Percentiles rank a stretch among this genome's conserved stretches.
Conservation (phyloP, 2,888 invertebrate genomes). For the Coremacera marginata region DNA sequence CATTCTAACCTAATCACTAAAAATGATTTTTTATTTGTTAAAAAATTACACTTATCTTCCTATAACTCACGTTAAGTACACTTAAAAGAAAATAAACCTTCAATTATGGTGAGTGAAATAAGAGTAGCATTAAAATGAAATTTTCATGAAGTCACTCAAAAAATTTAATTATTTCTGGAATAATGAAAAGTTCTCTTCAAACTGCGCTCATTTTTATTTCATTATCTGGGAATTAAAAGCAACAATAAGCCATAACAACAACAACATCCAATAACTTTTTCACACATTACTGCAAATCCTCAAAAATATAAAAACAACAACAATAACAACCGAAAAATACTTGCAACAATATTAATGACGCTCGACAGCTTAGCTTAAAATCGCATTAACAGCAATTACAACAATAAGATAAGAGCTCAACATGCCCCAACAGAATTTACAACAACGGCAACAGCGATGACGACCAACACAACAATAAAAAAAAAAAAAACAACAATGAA, state of each 20-base stretch:
- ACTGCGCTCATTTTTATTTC: neutral
- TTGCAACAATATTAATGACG: constrained; percentile 22
- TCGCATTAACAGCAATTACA: constrained; percentile 35
- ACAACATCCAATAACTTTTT: neutral
- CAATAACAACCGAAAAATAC: constrained; percentile 4
- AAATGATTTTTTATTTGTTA: too few relatives aligned
- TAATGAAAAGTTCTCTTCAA: too few relatives aligned
- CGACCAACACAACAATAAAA: neutral
- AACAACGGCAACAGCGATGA: constrained; percentile 7
- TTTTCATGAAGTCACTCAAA: too few relatives aligned
- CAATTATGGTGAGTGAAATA: too few relatives aligned
- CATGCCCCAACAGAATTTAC: constrained; percentile 1
- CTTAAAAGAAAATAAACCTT: too few relatives aligned
- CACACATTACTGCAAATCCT: neutral
- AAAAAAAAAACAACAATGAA: neutral
- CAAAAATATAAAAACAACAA: neutral
- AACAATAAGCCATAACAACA: neutral
- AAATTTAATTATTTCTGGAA: too few relatives aligned
- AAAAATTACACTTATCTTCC: too few relatives aligned
- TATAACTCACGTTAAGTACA: too few relatives aligned
- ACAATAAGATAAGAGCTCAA: neutral
- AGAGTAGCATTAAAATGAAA: too few relatives aligned
- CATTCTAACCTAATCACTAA: too few relatives aligned
- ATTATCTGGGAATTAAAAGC: neutral
- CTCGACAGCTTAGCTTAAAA: constrained; percentile 34